Conservation (phyloP, 2,797 vertebrate species). For the Steatocranus sp. region DNA sequence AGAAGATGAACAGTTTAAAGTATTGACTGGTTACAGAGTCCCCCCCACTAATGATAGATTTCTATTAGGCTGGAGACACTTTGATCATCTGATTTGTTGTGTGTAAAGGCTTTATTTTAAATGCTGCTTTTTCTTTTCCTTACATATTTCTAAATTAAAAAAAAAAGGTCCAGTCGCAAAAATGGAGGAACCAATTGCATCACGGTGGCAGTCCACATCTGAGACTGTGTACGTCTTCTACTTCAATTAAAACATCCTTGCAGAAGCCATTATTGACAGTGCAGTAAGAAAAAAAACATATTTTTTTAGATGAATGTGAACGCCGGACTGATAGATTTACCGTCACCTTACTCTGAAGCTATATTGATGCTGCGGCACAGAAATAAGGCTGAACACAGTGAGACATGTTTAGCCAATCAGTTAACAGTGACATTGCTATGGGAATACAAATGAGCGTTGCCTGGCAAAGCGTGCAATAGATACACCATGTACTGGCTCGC, state of each 20-base stretch:
- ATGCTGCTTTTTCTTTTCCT: neutral
- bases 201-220: neutral
- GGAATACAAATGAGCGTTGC: slow-evolving; percentile 49
- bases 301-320: neutral
- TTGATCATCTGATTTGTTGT: neutral
- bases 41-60: neutral
- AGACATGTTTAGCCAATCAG: slow-evolving; percentile 17
- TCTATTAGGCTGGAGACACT: neutral
- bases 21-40: neutral
- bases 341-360: neutral
- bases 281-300: neutral
- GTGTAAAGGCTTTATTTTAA: neutral
- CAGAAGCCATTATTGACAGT: neutral
- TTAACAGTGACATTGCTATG: slow-evolving; percentile 25
- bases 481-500: neutral
- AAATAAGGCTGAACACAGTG: neutral
- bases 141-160: neutral
- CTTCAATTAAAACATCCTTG: neutral
- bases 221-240: neutral
- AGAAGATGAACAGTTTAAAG: slow-evolving; percentile 1
- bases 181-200: neutral
- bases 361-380: neutral
- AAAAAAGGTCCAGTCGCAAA: neutral
- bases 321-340: neutral
- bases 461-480: neutral